phyloP scores from a whole-genome alignment of 2,113 vertebrate species.

The Crotalus helleri region DNA sequence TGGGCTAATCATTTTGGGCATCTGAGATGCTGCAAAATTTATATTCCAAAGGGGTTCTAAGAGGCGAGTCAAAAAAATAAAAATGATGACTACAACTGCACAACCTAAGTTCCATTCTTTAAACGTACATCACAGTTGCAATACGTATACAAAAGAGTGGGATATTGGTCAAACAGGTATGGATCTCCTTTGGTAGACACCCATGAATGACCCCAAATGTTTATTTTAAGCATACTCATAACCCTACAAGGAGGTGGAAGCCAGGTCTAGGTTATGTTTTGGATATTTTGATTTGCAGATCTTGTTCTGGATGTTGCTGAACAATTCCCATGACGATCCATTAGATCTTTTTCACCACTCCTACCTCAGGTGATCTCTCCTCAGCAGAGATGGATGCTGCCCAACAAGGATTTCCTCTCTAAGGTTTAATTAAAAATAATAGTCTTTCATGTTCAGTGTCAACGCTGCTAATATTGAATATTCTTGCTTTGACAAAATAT shows the following conservation, averaged over 20 bases:
- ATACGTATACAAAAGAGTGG: not conserved
- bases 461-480: too few species aligned
- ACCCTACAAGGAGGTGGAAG: not conserved
- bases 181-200: not conserved
- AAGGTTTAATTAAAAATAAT: not conserved
- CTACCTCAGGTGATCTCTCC: not conserved
- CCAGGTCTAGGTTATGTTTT: not conserved
- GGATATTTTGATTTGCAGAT: not conserved
- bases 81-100: not conserved
- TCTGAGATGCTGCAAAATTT: not conserved
- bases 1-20: not conserved
- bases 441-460: not conserved
- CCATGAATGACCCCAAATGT: not conserved
- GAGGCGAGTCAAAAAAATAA: not conserved
- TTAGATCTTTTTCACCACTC: not conserved
- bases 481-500: too few species aligned
- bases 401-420: not conserved
- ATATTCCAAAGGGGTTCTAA: not conserved
- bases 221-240: not conserved
- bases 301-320: not conserved
- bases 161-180: not conserved
- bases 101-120: not conserved
- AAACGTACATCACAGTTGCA: not conserved
- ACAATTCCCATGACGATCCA: not conserved
- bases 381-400: not conserved